Base-by-base conservation (phyloP, 2,797 vertebrate species). In the Sciurus carolinensis region DNA sequence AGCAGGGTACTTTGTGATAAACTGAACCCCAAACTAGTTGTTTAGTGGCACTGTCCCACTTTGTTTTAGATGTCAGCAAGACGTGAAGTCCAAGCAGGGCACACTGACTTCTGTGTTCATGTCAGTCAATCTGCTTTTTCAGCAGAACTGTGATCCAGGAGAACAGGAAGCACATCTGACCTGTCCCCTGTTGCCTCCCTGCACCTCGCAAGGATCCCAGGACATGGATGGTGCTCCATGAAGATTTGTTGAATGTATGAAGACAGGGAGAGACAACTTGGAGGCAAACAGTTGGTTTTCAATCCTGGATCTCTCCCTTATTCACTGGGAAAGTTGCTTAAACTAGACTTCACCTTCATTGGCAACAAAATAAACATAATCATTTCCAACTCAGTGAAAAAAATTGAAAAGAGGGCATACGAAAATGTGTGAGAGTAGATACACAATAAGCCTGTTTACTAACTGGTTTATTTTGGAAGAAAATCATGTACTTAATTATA, bases 141-240 rank as follows among this genome's bases (percentile, higher is more conserved):
- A 7, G 1, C 24, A 62, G 26, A 36, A 54, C 30, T 36, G 0
- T 17, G 71, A 42, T 83, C n/a, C 4, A 10, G 33, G 30, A 36
- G 13, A 44, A 20, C n/a, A 59, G 33, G 30, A 22, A 42, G 12
- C 1, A 0, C 5, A 6, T 26, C 50, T 10, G 0, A 47, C 71
- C 62, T 54, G 7, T 15, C n/a, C 33, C n/a, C 42, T 72, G 7
- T 36, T 4, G 26, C 0, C 3, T 52, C 44, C 28, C 42, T 52
- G 47, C 6, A 7, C 11, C 36, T 13, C 1, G 1, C 15, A 7
- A 2, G 26, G 75, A 30, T 28, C 50, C 22, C 0, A 0, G 57
- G 54, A 14, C 5, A 13, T 12, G 18, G 42, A 13, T 28, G 0
- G 7, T 0, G 22, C 42, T 59, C 26, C 8, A 5, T 22, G 24